These are phyloP conservation scores for Rhabdophis nuchalis DNA, from an alignment of 2,797 vertebrate genomes.

Conservation along the genomic window DNA sequence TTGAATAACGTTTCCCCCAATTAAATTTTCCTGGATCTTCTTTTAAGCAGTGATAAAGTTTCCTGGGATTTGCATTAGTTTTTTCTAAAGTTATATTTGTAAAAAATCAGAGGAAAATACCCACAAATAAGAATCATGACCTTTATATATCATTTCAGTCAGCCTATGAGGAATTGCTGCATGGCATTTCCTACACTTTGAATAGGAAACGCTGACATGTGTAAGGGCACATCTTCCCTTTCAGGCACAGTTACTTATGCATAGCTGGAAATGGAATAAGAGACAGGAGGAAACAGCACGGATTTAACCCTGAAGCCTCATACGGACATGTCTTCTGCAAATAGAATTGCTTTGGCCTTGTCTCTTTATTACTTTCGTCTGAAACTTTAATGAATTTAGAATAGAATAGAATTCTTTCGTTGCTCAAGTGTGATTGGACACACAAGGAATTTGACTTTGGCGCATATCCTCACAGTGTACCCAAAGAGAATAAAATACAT, in stretches of 20 bases:
- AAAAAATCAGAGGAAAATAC: not conserved
- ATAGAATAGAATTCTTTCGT: too few species aligned
- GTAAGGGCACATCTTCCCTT: not conserved
- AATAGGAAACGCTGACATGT: not conserved
- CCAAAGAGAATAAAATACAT: too few species aligned
- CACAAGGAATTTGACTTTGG: too few species aligned
- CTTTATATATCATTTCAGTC: not conserved
- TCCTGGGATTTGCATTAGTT: not conserved
- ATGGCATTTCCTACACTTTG: not conserved
- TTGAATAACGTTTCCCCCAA: constrained; percentile 58
- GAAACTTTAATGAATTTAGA: not conserved
- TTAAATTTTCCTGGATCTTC: constrained; percentile 52
- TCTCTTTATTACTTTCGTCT: not conserved
- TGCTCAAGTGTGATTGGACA: too few species aligned
- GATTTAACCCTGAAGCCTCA: not conserved
- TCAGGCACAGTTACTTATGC: not conserved
- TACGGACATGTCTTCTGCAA: not conserved
- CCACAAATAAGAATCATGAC: not conserved
- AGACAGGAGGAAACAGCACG: not conserved
- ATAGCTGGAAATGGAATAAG: not conserved
- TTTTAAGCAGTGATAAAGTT: constrained; percentile 52
- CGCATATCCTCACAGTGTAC: too few species aligned
- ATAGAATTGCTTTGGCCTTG: not conserved
- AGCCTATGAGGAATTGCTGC: not conserved
- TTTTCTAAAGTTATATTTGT: not conserved